Evolutionary conservation across 2,888 invertebrate genomes (phyloP).

Genomic region (Agelastica alni): DNA sequence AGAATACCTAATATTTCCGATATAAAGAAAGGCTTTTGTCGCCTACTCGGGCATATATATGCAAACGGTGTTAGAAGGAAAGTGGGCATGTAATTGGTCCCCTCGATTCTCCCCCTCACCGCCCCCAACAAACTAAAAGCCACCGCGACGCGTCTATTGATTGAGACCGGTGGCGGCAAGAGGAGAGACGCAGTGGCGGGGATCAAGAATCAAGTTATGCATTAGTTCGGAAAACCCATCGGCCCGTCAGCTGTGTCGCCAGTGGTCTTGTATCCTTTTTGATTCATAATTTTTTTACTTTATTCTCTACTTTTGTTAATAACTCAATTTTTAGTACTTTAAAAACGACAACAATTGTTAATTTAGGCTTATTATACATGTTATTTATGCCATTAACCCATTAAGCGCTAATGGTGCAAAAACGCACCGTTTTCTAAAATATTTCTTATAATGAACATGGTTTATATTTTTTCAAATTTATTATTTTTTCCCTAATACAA

Average conservation of each 20-base stretch:
- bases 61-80: constrained; percentile 60
- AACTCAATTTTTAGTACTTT: background rate
- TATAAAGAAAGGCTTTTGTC: constrained; percentile 45
- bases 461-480: no score
- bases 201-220: constrained; percentile 58
- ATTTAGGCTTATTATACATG: no score
- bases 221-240: constrained; percentile 50
- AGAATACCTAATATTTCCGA: constrained; percentile 23
- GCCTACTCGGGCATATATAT: constrained; percentile 54
- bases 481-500: no score
- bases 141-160: constrained; percentile 59
- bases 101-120: constrained; percentile 49
- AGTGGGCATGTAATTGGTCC: constrained; percentile 61
- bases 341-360: no score
- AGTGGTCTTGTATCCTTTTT: no score
- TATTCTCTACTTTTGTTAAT: no score
- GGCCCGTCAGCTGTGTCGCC: constrained; percentile 28
- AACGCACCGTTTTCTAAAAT: no score
- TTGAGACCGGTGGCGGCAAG: constrained; percentile 53
- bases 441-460: no score
- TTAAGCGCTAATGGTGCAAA: no score
- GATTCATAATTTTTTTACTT: no score
- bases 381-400: no score
- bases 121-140: constrained; percentile 39
- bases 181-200: constrained; percentile 47